Percentiles rank a stretch among this genome's conserved stretches.
Evolutionary conservation across 2,113 vertebrate genomes (phyloP).

Genomic region (Odocoileus hemionus): DNA sequence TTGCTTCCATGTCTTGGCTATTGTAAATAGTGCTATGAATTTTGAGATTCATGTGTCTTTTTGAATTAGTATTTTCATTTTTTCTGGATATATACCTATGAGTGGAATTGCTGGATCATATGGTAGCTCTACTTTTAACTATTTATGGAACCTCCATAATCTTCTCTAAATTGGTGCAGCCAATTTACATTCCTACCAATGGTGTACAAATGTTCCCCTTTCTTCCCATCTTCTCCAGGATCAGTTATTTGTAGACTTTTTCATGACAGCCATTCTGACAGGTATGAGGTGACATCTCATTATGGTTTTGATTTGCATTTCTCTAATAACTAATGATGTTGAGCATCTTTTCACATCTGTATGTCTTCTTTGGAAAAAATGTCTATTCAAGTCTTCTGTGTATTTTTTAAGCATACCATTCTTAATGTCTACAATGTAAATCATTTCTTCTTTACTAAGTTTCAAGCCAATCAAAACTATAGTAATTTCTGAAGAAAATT

Average conservation of each 20-base stretch:
- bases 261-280: neutral
- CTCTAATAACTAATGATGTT: neutral
- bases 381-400: neutral
- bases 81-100: neutral
- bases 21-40: neutral
- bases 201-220: neutral
- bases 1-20: neutral
- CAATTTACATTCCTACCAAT: neutral
- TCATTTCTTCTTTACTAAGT: neutral
- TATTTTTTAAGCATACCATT: neutral
- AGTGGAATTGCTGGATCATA: neutral
- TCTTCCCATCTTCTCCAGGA: neutral
- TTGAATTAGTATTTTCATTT: neutral
- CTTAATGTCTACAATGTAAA: neutral
- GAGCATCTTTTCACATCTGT: neutral
- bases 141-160: neutral
- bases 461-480: neutral
- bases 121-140: neutral
- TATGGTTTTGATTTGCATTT: neutral
- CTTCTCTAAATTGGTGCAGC: neutral
- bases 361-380: neutral
- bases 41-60: neutral
- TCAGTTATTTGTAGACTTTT: neutral
- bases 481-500: neutral
- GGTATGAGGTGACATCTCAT: neutral